Base-by-base conservation (phyloP, 2,888 invertebrate species). In the Apamea sordens region DNA sequence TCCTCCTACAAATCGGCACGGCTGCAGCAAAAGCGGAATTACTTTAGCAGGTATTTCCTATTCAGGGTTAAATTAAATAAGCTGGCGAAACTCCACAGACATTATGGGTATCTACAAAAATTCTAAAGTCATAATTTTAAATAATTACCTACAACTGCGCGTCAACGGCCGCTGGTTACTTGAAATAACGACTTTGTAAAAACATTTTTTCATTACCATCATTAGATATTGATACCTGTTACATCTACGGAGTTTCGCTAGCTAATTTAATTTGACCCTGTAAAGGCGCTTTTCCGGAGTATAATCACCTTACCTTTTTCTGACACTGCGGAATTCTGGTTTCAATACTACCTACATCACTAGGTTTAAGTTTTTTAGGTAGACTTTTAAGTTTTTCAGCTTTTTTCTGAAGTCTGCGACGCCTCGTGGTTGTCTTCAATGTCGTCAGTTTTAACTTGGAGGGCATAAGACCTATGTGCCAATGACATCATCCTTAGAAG, bases 1-100 rank as follows among this genome's bases (percentile, higher is more conserved):
- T 47, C 64, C 36, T 64, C 41, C 56, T 32, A 6, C 24, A 59
- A 71, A 70, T 64, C 44, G 13, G 6, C 36, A 28, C 44, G 4
- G n/a, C 64, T 79, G 47, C 47, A 36, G 32, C 18, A 56, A 78
- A 64, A 64, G 36, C 21, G 21, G 32, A 53, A 63, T 32, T 53
- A 53, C 44, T 63, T 47, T 28, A 61, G 13, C 24, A 53, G 21
- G 21, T 8, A 53, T 53, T 1, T 15, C 21, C 7, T 53, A 53
- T 21, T 47, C 4, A 47, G 47, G 13, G 47, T 47, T 47, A 13
- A 47, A 13, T 47, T 47, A 47, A 47, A 47, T 47, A 47, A 47
- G 13, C 13, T 15, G 15, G 4, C 15, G 47, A 47, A 15, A 47
- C 47, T 13, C 4, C 47, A 47, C 47, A 47, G 47, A 47, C 47